phyloP scores from a whole-genome alignment of 2,797 vertebrate genomes.

The Nasua narica region DNA sequence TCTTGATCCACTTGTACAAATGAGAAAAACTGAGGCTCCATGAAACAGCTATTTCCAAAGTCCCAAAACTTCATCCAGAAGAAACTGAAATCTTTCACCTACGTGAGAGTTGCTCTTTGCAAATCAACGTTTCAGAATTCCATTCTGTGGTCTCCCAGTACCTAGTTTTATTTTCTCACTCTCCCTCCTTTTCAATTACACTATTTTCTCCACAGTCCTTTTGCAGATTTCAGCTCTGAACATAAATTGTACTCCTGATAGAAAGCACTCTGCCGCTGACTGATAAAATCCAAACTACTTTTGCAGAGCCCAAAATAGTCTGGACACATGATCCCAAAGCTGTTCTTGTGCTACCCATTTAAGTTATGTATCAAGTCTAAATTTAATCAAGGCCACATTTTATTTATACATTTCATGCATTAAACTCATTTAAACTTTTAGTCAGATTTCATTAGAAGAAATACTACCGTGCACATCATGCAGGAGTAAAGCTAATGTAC shows the following conservation, averaged over 20 bases:
- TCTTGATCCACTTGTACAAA: neutral
- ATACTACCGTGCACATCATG: conserved; percentile 86
- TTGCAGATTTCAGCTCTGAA: conserved; percentile 44
- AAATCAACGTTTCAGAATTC: neutral
- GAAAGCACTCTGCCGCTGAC: conserved; percentile 62
- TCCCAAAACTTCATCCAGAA: neutral
- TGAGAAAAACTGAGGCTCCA: neutral
- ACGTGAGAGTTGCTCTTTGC: neutral
- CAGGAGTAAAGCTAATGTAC: conserved; percentile 87
- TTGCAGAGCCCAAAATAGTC: conserved; percentile 80
- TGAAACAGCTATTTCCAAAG: neutral
- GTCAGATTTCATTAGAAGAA: conserved; percentile 89
- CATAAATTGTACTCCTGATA: conserved; percentile 48
- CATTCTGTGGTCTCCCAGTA: neutral
- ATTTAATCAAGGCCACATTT: conserved; percentile 89
- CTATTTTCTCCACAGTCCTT: neutral
- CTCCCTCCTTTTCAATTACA: neutral
- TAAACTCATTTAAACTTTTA: conserved; percentile 89
- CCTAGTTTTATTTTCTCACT: neutral
- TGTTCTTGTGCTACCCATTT: conserved; percentile 85
- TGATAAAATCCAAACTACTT: conserved; percentile 77
- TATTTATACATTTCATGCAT: conserved; percentile 90
- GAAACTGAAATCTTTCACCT: neutral
- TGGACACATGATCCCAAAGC: conserved; percentile 81
- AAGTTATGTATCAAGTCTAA: conserved; percentile 86